Conservation (phyloP, 1,140 invertebrate species). For the Calephelis nemesis region DNA sequence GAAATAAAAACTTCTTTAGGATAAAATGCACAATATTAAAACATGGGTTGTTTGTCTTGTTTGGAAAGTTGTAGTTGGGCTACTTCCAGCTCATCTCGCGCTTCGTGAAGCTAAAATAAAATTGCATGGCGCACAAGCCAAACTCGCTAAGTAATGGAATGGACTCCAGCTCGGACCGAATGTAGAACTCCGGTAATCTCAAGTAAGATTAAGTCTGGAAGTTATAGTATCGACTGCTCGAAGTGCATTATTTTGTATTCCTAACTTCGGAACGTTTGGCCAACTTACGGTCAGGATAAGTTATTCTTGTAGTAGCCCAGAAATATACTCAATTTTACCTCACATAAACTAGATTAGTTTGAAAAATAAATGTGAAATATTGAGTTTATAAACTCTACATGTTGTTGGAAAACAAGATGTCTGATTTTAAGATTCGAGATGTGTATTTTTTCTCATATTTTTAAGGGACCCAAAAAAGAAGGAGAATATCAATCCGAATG, state of each 20-base stretch:
- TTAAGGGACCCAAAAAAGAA: no score
- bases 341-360: constrained; percentile 1
- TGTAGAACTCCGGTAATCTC: constrained; percentile 54
- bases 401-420: no score
- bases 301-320: constrained; percentile 47
- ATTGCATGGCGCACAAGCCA: constrained; percentile 42
- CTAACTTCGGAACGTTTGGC: constrained; percentile 37
- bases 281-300: constrained; percentile 40
- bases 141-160: constrained; percentile 59
- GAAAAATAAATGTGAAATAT: neutral
- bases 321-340: constrained; percentile 19
- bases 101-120: constrained; percentile 46
- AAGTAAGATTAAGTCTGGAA: constrained; percentile 67
- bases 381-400: no score
- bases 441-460: no score
- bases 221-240: constrained; percentile 57
- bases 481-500: no score
- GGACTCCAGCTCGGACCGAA: constrained; percentile 45
- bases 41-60: constrained; percentile 48
- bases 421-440: no score
- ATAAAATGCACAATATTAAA: constrained; percentile 36
- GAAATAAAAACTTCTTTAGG: neutral
- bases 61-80: constrained; percentile 50
- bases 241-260: constrained; percentile 62
- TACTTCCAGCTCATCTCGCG: constrained; percentile 42